Percentiles rank a stretch among this genome's conserved stretches.
These are phyloP conservation scores for Atherix ibis DNA, from an alignment of 2,888 invertebrate genomes.

Conservation along the genomic window DNA sequence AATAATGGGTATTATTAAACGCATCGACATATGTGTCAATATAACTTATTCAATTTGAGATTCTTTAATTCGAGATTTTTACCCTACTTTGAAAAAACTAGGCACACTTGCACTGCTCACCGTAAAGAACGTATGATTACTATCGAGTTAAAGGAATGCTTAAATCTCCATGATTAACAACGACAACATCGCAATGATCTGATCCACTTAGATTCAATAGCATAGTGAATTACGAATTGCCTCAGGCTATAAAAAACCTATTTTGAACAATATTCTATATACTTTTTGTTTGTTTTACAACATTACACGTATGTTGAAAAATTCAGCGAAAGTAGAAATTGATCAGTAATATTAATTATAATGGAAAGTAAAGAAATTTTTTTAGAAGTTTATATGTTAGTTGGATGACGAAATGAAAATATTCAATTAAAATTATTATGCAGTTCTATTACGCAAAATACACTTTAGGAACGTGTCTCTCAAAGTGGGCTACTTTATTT, in stretches of 20 bases:
- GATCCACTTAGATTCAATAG: neutral
- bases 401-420: neutral
- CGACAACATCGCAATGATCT: neutral
- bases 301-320: no score
- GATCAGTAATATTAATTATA: no score
- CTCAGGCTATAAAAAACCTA: neutral
- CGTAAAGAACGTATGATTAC: neutral
- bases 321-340: no score
- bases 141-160: constrained; percentile 4
- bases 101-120: no score
- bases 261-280: no score
- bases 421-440: neutral
- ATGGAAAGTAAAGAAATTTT: no score
- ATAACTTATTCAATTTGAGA: constrained; percentile 7
- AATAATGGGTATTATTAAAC: constrained; percentile 8
- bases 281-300: no score
- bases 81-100: no score
- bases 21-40: constrained; percentile 13
- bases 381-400: no score
- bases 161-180: constrained; percentile 4
- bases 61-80: no score
- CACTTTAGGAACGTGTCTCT: neutral
- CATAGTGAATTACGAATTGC: neutral
- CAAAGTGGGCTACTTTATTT: neutral
- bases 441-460: constrained; percentile 3